phyloP scores from a whole-genome alignment of 2,113 vertebrate species.

The Paracanthobrama guichenoti region DNA sequence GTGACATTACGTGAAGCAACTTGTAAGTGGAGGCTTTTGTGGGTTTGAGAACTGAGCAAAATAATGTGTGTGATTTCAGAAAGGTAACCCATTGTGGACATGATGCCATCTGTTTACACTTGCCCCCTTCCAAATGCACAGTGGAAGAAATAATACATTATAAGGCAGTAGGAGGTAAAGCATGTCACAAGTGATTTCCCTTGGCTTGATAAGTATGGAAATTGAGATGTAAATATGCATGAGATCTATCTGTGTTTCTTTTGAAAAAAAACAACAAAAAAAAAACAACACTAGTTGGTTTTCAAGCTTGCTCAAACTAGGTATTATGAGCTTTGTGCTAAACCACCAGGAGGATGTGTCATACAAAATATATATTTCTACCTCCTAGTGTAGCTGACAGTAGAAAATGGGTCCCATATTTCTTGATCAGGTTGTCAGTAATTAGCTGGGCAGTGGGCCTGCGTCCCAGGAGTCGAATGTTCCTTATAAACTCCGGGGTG shows the following conservation, averaged over 20 bases:
- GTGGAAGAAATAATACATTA: conserved; percentile 34
- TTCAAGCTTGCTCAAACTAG: not conserved
- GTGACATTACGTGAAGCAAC: conserved; percentile 61
- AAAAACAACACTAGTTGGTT: not conserved
- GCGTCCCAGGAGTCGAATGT: conserved; percentile 92
- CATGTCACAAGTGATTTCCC: conserved; percentile 42
- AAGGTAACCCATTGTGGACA: conserved; percentile 59
- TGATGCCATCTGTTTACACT: conserved; percentile 33
- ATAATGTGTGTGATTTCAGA: conserved; percentile 67
- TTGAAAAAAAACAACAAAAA: not conserved
- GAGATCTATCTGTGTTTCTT: conserved; percentile 34
- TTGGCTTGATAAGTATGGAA: conserved; percentile 14
- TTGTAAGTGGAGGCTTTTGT: conserved; percentile 64
- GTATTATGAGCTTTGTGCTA: conserved; percentile 9
- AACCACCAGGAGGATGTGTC: not conserved
- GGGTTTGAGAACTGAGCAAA: conserved; percentile 47
- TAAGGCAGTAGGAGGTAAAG: conserved; percentile 10
- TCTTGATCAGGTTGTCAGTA: conserved; percentile 96
- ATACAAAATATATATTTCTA: conserved; percentile 65
- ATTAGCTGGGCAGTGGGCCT: conserved; percentile 89
- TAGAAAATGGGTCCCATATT: conserved; percentile 97
- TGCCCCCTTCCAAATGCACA: conserved; percentile 22
- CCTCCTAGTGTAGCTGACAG: conserved; percentile 95
- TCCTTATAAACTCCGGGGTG: conserved; percentile 92
- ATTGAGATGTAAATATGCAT: conserved; percentile 12